phyloP scores from a whole-genome alignment of 2,797 vertebrate genomes.

The Sebastes trivittatus region DNA sequence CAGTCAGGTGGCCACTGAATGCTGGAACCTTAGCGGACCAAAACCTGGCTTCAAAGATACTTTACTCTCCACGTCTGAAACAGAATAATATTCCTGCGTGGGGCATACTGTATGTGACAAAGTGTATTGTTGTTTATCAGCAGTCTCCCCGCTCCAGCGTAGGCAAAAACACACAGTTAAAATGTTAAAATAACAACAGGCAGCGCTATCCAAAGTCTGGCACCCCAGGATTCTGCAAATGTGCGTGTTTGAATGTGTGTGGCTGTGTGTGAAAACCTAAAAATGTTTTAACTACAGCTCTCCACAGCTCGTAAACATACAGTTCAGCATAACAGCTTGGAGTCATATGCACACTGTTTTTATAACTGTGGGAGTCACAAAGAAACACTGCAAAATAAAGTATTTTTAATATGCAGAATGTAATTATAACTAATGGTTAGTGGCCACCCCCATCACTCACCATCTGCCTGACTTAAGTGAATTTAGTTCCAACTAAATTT shows the following conservation, averaged over 20 bases:
- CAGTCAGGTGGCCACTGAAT: neutral
- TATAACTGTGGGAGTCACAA: constrained; percentile 15
- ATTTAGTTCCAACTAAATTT: neutral
- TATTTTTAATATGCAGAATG: constrained; percentile 23
- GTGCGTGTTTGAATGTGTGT: constrained; percentile 26
- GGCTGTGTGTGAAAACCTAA: constrained; percentile 42
- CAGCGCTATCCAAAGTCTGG: constrained; percentile 36
- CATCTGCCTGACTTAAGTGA: neutral
- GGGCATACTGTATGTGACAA: neutral
- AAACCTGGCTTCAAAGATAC: neutral
- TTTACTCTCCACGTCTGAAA: neutral
- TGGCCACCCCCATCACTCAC: neutral
- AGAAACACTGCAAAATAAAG: constrained; percentile 8
- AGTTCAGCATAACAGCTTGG: constrained; percentile 37
- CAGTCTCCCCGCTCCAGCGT: neutral
- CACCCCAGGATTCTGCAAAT: constrained; percentile 26
- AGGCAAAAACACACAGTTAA: constrained; percentile 28
- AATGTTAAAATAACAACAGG: constrained; percentile 53
- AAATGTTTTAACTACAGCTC: constrained; percentile 34
- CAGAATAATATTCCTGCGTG: neutral
- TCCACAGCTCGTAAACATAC: constrained; percentile 44
- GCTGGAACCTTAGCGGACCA: neutral
- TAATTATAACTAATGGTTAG: constrained; percentile 27
- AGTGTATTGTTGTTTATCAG: constrained; percentile 7
- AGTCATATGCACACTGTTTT: constrained; percentile 39